A percentile compares a stretch with the other conserved stretches of the same genome.
Conservation (phyloP, 2,113 vertebrate genomes). For the Columbina picui region DNA sequence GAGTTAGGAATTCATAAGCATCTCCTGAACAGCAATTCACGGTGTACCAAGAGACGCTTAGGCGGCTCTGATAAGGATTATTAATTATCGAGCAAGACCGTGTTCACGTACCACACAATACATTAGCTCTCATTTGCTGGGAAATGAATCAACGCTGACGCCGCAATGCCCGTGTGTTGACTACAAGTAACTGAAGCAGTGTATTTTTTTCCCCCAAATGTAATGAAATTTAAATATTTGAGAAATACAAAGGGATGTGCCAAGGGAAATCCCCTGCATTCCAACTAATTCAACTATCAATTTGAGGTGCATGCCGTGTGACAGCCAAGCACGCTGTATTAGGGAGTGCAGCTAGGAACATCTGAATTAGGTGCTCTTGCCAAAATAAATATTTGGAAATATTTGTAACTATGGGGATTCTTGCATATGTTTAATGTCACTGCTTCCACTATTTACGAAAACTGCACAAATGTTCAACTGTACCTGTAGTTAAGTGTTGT, state of each 20-base stretch:
- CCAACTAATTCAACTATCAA: background rate
- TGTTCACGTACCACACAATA: background rate
- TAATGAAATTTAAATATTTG: background rate
- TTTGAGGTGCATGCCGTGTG: background rate
- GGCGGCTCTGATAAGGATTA: background rate
- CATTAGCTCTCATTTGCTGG: background rate
- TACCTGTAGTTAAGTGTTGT: slow-evolving; percentile 41
- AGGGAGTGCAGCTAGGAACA: background rate
- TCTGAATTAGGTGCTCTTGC: slow-evolving; percentile 38
- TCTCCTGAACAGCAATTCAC: background rate
- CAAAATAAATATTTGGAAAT: slow-evolving; percentile 60
- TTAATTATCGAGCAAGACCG: background rate
- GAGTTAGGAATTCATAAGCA: background rate
- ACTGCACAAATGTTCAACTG: slow-evolving; percentile 53
- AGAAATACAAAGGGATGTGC: background rate
- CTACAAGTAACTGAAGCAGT: fast-evolving
- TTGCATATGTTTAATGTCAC: slow-evolving; percentile 59
- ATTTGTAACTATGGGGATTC: slow-evolving; percentile 61
- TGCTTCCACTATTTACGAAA: slow-evolving; percentile 40
- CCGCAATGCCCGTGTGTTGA: background rate
- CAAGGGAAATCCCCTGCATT: background rate
- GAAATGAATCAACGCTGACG: background rate
- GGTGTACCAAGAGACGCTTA: background rate
- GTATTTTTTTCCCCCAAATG: background rate
- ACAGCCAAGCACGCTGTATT: background rate